A percentile compares a stretch with the other conserved stretches of the same genome.
These are phyloP conservation scores for Misgurnus mizolepis DNA, from an alignment of 2,113 vertebrate genomes.

Conservation along the genomic window DNA sequence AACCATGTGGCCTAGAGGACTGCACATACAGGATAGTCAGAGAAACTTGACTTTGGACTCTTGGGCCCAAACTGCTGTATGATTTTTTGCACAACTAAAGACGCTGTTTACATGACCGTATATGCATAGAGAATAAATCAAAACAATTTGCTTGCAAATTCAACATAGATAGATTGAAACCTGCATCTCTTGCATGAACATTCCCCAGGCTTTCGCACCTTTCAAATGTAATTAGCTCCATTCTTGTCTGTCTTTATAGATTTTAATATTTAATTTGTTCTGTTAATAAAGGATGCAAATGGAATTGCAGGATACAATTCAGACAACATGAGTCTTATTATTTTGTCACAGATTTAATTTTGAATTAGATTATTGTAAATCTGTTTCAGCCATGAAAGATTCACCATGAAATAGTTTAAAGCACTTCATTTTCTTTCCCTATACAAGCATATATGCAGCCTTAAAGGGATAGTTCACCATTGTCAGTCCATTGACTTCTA, in stretches of 20 bases:
- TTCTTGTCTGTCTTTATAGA: not conserved
- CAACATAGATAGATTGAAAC: not conserved
- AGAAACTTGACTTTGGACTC: not conserved
- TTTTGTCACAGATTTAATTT: not conserved
- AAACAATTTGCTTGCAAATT: not conserved
- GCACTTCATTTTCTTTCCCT: not conserved
- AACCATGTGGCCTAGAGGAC: not conserved
- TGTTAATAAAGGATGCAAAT: slow-evolving; percentile 15
- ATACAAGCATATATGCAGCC: no score
- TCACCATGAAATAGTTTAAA: not conserved
- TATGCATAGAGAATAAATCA: not conserved
- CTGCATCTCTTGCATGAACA: not conserved
- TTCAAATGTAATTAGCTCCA: not conserved
- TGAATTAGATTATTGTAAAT: not conserved
- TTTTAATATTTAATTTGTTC: not conserved
- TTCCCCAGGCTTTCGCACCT: not conserved
- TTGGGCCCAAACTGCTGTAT: not conserved
- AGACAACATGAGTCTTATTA: not conserved
- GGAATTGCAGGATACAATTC: no score
- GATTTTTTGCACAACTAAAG: not conserved
- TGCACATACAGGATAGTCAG: not conserved
- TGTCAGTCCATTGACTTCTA: no score
- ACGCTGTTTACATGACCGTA: not conserved
- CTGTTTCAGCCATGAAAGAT: not conserved
- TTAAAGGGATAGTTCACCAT: no score